Conservation (phyloP, 2,113 vertebrate species). For the Tenrec ecaudatus region DNA sequence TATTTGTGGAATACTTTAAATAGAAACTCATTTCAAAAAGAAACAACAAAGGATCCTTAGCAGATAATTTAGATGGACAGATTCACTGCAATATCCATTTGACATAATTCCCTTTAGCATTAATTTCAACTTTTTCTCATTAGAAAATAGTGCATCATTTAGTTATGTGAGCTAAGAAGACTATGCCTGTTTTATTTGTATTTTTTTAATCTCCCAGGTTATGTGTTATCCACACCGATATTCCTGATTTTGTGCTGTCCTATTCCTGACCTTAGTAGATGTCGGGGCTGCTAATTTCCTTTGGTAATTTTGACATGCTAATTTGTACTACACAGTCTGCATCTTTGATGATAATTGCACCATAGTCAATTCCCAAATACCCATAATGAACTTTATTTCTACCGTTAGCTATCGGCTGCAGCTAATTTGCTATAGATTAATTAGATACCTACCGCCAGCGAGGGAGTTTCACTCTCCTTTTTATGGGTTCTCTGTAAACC, state of each 20-base stretch:
- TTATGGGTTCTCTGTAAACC: neutral
- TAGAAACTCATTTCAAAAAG: neutral
- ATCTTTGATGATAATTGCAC: constrained; percentile 25
- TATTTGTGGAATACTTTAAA: constrained; percentile 42
- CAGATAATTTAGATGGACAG: constrained; percentile 36
- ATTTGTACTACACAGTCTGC: neutral
- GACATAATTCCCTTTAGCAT: neutral
- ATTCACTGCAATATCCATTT: neutral
- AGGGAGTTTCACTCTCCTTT: neutral
- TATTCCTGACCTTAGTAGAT: neutral
- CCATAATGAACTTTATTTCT: neutral
- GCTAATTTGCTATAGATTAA: neutral
- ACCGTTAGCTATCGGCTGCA: neutral
- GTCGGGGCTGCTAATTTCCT: neutral
- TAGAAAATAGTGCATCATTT: constrained; percentile 41
- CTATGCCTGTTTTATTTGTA: neutral
- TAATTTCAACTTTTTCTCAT: constrained; percentile 39
- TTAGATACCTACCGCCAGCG: neutral
- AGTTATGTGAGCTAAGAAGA: neutral
- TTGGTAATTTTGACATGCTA: neutral
- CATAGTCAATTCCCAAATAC: constrained; percentile 40
- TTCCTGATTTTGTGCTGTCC: neutral
- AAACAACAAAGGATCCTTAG: neutral
- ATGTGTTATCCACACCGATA: neutral
- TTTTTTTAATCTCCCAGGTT: neutral